Evolutionary conservation across 2,113 vertebrate genomes (phyloP).

Genomic region (Numenius arquata): DNA sequence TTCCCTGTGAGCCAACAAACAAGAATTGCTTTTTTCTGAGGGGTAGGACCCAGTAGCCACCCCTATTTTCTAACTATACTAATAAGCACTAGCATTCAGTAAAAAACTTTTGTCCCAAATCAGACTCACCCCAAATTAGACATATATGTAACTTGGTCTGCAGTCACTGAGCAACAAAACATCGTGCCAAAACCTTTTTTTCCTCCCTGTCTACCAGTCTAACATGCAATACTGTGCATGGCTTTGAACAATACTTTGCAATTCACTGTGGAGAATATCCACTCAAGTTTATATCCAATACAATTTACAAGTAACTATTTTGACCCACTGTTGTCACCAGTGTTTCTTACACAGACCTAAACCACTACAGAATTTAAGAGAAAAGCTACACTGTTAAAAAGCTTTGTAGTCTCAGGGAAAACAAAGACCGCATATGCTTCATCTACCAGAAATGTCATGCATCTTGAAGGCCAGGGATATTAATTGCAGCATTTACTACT

Average conservation of each 20-base stretch:
- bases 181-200: background rate
- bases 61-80: background rate
- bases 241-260: background rate
- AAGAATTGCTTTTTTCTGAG: background rate
- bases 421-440: background rate
- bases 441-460: background rate
- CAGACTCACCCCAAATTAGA: background rate
- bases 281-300: background rate
- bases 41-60: background rate
- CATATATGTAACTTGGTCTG: background rate
- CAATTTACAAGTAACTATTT: background rate
- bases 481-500: background rate
- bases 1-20: background rate
- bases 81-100: background rate
- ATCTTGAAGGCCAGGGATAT: background rate
- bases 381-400: background rate
- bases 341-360: background rate
- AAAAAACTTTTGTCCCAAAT: background rate
- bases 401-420: background rate
- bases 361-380: background rate
- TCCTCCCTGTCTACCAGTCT: background rate
- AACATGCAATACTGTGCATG: background rate
- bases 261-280: rapidly evolving
- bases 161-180: background rate
- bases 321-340: background rate